A percentile compares a stretch with the other conserved stretches of the same genome.
Evolutionary conservation across 2,888 invertebrate genomes (phyloP).

Genomic region (Sinentomon sp.): DNA sequence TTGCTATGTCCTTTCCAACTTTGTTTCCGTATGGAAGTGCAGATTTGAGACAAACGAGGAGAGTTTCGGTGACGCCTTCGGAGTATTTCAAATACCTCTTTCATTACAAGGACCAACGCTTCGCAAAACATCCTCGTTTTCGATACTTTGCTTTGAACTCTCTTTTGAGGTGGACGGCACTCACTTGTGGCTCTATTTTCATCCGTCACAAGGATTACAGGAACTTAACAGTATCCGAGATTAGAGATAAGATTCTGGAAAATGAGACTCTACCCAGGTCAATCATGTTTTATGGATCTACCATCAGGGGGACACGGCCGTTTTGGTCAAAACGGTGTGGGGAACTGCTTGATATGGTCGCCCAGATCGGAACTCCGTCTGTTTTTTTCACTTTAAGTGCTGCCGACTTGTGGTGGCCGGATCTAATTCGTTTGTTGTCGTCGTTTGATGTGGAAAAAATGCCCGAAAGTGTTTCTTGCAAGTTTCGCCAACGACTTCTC

Average conservation of each 20-base stretch:
- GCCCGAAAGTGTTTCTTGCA: no score
- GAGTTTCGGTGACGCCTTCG: no score
- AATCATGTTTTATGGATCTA: conserved; percentile 9
- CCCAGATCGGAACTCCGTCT: conserved; percentile 10
- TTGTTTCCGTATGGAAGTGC: conserved; percentile 8
- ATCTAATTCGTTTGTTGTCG: conserved; percentile 7
- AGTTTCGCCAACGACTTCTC: conserved; percentile 2
- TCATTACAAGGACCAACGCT: no score
- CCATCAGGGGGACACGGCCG: conserved; percentile 8
- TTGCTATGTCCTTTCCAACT: conserved; percentile 10
- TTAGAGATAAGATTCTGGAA: conserved; percentile 2
- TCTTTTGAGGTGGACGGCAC: no score
- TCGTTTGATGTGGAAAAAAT: neutral
- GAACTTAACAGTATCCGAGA: conserved; percentile 1
- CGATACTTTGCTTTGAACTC: no score
- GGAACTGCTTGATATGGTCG: conserved; percentile 10
- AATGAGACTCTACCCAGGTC: conserved; percentile 4
- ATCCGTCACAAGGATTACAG: no score
- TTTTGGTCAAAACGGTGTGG: conserved; percentile 7
- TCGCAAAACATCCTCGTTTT: no score
- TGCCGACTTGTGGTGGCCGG: conserved; percentile 12
- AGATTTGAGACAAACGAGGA: conserved; percentile 4
- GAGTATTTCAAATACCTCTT: no score
- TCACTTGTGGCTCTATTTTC: no score
- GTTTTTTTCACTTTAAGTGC: conserved; percentile 12